Percentiles rank a stretch among this genome's conserved stretches.
Conservation (phyloP, 2,888 invertebrate species). For the Rotaria socialis region DNA sequence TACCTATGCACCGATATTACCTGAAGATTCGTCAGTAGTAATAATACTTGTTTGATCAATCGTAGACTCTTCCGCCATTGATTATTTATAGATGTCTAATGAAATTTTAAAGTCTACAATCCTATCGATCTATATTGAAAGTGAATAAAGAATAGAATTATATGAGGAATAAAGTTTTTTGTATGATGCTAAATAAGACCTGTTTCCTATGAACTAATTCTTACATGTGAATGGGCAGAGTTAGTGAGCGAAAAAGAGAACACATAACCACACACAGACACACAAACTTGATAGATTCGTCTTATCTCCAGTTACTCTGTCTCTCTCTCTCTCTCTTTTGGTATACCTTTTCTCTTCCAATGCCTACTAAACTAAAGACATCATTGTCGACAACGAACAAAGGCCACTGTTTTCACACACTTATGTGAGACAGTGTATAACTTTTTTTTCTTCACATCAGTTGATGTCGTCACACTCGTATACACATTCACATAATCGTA, state of each 20-base stretch:
- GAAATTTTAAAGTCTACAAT: neutral
- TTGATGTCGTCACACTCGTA: neutral
- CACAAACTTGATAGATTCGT: slow-evolving; percentile 1
- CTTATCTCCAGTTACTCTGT: neutral
- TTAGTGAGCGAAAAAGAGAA: neutral
- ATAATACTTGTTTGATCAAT: neutral
- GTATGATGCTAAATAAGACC: neutral
- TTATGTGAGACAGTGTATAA: neutral
- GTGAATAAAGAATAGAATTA: neutral
- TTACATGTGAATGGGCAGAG: neutral
- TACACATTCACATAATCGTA: neutral
- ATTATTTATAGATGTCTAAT: neutral
- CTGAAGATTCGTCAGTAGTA: neutral
- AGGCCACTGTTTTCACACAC: neutral
- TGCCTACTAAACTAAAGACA: neutral
- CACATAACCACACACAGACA: neutral
- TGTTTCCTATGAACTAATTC: neutral
- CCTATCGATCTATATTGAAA: neutral
- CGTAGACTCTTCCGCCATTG: neutral
- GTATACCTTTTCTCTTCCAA: neutral
- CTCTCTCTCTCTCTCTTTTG: too few relatives aligned
- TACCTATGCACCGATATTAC: neutral
- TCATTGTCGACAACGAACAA: slow-evolving; percentile 10
- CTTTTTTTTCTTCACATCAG: neutral
- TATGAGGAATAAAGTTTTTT: neutral